phyloP scores from a whole-genome alignment of 2,888 invertebrate genomes.

The Dolichomitus sp. region DNA sequence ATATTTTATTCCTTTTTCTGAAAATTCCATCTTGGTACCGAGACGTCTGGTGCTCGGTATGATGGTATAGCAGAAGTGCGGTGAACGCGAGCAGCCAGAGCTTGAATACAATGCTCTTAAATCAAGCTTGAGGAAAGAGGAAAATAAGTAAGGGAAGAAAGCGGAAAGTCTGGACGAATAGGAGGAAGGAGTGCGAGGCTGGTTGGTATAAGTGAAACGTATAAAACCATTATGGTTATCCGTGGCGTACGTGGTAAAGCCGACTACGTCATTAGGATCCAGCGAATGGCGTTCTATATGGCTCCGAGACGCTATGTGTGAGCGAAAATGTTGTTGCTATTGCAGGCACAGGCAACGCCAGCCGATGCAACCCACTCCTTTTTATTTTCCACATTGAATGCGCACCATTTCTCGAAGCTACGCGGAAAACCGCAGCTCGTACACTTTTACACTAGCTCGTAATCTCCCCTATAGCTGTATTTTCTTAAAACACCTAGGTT shows the following conservation, averaged over 20 bases:
- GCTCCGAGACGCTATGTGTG: constrained; percentile 35
- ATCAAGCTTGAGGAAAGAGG: constrained; percentile 53
- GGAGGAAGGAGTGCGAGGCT: constrained; percentile 24
- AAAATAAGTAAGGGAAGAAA: constrained; percentile 21
- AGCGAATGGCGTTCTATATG: constrained; percentile 68
- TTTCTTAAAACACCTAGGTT: not conserved
- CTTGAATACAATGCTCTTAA: constrained; percentile 59
- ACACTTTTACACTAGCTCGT: not conserved
- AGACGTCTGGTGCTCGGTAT: not conserved
- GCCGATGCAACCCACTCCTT: constrained; percentile 37
- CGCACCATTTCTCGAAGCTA: not conserved
- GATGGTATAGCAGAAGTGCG: not conserved
- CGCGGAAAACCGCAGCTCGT: constrained; percentile 7
- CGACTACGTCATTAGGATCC: constrained; percentile 78
- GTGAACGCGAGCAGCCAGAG: constrained; percentile 43
- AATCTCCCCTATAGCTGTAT: not conserved
- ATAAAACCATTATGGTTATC: constrained; percentile 81
- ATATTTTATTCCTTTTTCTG: constrained; percentile 12
- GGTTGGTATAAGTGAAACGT: constrained; percentile 78
- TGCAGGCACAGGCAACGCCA: constrained; percentile 13
- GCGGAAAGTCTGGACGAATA: constrained; percentile 29
- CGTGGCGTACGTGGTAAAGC: constrained; percentile 73
- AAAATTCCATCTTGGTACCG: constrained; percentile 25
- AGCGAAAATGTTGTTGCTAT: constrained; percentile 55
- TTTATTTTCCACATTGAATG: constrained; percentile 54